Evolutionary conservation across 2,797 vertebrate genomes (phyloP).

Genomic region (Eulemur albifrons): DNA sequence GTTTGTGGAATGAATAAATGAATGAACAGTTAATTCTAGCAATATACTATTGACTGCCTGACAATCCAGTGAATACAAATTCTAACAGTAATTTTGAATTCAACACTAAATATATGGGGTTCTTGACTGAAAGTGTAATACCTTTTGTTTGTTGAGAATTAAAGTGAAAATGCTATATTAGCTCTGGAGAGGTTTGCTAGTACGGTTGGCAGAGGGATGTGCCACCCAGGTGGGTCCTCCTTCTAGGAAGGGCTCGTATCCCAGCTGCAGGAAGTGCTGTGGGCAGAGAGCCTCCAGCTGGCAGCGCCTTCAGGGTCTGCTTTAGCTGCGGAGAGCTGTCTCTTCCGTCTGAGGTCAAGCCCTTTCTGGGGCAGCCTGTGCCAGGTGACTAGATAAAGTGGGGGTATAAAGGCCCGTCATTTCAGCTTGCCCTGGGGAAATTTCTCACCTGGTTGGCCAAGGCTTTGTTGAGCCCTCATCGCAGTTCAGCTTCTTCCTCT

Average conservation of each 20-base stretch:
- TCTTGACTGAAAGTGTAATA: not conserved
- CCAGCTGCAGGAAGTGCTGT: not conserved
- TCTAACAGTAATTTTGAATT: slow-evolving; percentile 22
- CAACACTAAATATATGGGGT: not conserved
- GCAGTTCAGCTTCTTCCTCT: not conserved
- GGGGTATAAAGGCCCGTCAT: not conserved
- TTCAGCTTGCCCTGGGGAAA: not conserved
- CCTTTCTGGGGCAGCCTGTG: not conserved
- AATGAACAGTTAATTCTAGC: not conserved
- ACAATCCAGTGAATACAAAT: not conserved
- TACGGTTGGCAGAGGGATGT: not conserved
- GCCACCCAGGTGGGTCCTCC: not conserved
- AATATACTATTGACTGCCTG: not conserved
- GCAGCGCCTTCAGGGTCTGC: not conserved
- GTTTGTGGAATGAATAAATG: not conserved
- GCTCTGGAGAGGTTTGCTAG: not conserved
- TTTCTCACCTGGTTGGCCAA: not conserved
- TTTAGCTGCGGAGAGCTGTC: not conserved
- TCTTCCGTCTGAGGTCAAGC: not conserved
- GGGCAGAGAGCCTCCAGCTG: not conserved
- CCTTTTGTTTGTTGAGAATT: not conserved
- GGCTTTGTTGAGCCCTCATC: not conserved
- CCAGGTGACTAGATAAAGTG: not conserved
- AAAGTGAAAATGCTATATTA: not conserved
- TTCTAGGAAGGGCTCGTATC: not conserved